Conservation (phyloP, 2,888 invertebrate genomes). For the Cryptops parisi region DNA sequence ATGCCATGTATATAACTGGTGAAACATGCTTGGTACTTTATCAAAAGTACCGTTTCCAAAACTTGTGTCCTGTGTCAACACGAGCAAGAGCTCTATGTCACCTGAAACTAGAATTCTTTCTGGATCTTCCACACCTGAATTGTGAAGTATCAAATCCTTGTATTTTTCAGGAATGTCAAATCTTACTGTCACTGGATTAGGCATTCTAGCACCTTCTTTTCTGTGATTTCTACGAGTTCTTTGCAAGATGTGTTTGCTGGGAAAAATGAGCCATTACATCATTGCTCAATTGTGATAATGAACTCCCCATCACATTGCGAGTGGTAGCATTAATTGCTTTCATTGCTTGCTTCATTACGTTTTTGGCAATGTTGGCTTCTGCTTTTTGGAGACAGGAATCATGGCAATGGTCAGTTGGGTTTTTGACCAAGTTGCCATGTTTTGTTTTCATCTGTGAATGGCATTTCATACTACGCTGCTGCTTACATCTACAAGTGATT, state of each 20-base stretch:
- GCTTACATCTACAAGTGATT: not conserved
- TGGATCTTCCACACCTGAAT: not conserved
- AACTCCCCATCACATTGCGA: not conserved
- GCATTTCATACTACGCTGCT: not conserved
- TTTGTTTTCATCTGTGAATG: not conserved
- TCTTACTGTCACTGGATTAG: not conserved
- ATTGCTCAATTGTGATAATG: not conserved
- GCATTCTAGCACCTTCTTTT: constrained; percentile 12
- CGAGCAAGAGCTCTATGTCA: not conserved
- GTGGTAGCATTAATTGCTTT: not conserved
- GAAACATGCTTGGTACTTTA: not conserved
- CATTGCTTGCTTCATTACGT: not conserved
- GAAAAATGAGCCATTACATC: not conserved
- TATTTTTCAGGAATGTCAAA: not conserved
- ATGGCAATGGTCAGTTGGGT: not conserved
- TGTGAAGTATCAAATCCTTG: not conserved
- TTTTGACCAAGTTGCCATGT: not conserved
- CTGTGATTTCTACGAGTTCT: constrained; percentile 16
- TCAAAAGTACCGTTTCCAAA: not conserved
- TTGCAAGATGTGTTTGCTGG: not conserved
- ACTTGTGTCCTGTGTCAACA: not conserved
- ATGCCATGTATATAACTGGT: not conserved
- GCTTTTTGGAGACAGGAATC: not conserved
- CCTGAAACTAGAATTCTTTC: not conserved
- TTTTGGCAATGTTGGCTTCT: not conserved